These are phyloP conservation scores for Zoanthus sociatus DNA, from an alignment of 92 coral and sea anemone genomes.

Conservation along the genomic window DNA sequence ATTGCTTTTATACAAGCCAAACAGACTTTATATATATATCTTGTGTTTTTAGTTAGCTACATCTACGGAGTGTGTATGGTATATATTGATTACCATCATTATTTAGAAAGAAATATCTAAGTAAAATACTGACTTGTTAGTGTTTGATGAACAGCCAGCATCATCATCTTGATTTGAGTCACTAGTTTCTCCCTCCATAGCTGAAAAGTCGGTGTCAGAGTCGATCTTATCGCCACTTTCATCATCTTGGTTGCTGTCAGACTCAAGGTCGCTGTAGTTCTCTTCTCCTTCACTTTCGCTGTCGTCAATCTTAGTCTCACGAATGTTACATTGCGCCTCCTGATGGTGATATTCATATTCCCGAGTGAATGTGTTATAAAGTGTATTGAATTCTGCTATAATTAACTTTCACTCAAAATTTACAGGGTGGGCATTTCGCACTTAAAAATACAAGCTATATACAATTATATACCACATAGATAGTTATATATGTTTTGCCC, in stretches of 20 bases:
- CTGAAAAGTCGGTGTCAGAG: conserved; percentile 20
- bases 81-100: background rate
- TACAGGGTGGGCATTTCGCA: too few relatives aligned
- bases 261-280: conserved; percentile 6
- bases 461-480: too few relatives aligned
- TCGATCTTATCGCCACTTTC: conserved; percentile 18
- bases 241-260: conserved; percentile 11
- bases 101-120: background rate
- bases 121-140: conserved; percentile 14
- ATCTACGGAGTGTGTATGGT: background rate
- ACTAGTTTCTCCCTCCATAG: conserved; percentile 16
- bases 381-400: too few relatives aligned
- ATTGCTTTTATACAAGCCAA: too few relatives aligned
- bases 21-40: background rate
- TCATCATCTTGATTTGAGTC: background rate
- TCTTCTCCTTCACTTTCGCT: conserved; percentile 20
- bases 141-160: conserved; percentile 17
- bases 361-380: too few relatives aligned
- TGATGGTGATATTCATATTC: too few relatives aligned
- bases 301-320: conserved; percentile 4
- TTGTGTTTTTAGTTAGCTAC: background rate
- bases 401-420: too few relatives aligned
- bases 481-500: too few relatives aligned
- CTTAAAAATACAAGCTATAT: too few relatives aligned
- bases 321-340: background rate